Evolutionary conservation across 1,140 invertebrate genomes (phyloP), one percentile per base, ranked within the genome.

Genomic region (Panulirus ornatus): DNA sequence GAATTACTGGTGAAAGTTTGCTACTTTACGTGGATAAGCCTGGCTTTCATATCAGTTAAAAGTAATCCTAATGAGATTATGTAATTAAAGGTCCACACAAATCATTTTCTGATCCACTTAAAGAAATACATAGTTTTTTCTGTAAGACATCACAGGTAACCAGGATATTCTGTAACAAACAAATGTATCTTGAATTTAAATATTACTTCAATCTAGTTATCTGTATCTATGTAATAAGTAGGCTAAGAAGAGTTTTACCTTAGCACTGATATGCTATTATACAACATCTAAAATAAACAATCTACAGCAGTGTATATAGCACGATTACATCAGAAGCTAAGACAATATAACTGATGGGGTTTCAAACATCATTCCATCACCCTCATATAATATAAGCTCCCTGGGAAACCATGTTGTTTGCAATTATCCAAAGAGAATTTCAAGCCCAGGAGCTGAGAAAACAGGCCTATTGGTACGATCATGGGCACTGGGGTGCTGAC

Each of bases 351-450:
- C 54, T 58, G 19, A 58, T n/a, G n/a, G 30, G 58, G 58, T 8
- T 66, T 66, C 58, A 66, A 66, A 66, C 22, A 22, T n/a, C 58
- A 30, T 30, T 66, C 58, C 58, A 30, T 27, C 58, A 66, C 58
- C 58, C 58, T 66, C n/a, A 27, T 66, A 22, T 66, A 30, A 30
- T 5, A 66, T 30, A 14, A 66, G 14, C 44, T 47, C 14, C 58
- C 30, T 11, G 1, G 0, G 30, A 66, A 8, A 11, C 30, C 58
- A 66, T 8, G 9, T 30, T 8, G 58, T 66, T 66, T 66, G 3
- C 22, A 6, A 66, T 73, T 42, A 87, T n/a, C 84, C 84, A 42
- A 87, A 87, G 2, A 87, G 44, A 36, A 87, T 58, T 40, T 79
- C 51, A 16, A 87, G 47, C 11, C 75, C 84, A 5, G 84, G 84